Conservation (phyloP, 2,797 vertebrate genomes). For the Phrynocephalus forsythii region DNA sequence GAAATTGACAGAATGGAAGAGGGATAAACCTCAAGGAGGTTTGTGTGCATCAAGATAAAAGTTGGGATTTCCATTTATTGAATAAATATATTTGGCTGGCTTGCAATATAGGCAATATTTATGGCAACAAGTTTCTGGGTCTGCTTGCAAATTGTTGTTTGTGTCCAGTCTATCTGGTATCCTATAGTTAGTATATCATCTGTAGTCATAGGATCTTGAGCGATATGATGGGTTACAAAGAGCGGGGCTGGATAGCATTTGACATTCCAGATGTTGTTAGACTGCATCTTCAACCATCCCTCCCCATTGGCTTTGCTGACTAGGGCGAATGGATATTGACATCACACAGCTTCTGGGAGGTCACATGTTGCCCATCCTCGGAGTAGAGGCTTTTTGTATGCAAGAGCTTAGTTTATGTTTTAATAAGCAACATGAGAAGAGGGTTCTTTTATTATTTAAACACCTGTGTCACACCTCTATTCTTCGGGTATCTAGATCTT, state of each 20-base stretch:
- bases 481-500: not conserved
- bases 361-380: not conserved
- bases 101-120: not conserved
- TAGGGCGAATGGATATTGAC: too few species aligned
- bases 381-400: not conserved
- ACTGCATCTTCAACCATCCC: too few species aligned
- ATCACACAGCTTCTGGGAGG: too few species aligned
- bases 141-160: not conserved
- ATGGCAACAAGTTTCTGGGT: not conserved
- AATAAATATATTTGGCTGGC: not conserved
- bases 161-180: not conserved
- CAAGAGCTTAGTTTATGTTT: not conserved
- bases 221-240: not conserved
- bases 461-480: not conserved
- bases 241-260: not conserved
- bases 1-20: slow-evolving; percentile 7
- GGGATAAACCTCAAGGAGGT: not conserved
- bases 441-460: not conserved
- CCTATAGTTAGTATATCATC: too few species aligned
- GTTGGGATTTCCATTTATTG: not conserved
- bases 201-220: not conserved
- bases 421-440: not conserved
- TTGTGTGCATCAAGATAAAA: not conserved
- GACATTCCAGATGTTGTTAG: too few species aligned
- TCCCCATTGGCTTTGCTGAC: too few species aligned